Conservation (phyloP, 2,888 invertebrate genomes). For the Onthophagus sagittarius region DNA sequence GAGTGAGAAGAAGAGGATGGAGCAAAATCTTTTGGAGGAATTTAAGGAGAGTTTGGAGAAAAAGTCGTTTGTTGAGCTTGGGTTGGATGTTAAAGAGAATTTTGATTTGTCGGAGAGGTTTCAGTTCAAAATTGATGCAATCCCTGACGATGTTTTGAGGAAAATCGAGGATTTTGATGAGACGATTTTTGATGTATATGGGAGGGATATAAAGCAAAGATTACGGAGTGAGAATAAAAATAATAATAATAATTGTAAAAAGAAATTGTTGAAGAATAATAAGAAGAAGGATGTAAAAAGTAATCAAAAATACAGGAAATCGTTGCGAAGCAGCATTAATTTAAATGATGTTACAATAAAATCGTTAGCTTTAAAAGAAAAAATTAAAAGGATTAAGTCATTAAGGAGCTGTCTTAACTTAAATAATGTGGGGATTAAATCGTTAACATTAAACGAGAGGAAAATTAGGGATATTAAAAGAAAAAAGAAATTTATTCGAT, state of each 20-base stretch:
- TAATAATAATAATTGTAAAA: neutral
- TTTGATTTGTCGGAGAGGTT: neutral
- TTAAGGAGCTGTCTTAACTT: slow-evolving; percentile 15
- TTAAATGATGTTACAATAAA: neutral
- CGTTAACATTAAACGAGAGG: slow-evolving; percentile 18
- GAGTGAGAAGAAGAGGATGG: slow-evolving; percentile 31
- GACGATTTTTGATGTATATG: neutral
- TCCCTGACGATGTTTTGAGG: neutral
- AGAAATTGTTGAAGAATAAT: neutral
- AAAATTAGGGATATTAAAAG: slow-evolving; percentile 15
- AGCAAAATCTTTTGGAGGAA: slow-evolving; percentile 20
- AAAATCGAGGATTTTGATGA: slow-evolving; percentile 17
- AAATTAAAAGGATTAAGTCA: neutral
- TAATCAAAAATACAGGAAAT: neutral
- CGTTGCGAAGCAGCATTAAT: neutral
- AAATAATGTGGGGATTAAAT: slow-evolving; percentile 20
- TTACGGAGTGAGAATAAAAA: neutral
- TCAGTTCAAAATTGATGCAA: neutral
- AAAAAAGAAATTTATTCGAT: slow-evolving; percentile 8
- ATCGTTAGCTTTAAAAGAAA: neutral
- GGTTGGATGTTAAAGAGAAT: neutral
- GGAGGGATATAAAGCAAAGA: neutral
- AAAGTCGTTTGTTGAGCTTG: slow-evolving; percentile 12
- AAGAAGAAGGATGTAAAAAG: neutral
- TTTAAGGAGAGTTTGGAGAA: slow-evolving; percentile 3